Evolutionary conservation across 2,113 vertebrate species (phyloP), one percentile per base, ranked within the genome.

Genomic region (Spea multiplicata): DNA sequence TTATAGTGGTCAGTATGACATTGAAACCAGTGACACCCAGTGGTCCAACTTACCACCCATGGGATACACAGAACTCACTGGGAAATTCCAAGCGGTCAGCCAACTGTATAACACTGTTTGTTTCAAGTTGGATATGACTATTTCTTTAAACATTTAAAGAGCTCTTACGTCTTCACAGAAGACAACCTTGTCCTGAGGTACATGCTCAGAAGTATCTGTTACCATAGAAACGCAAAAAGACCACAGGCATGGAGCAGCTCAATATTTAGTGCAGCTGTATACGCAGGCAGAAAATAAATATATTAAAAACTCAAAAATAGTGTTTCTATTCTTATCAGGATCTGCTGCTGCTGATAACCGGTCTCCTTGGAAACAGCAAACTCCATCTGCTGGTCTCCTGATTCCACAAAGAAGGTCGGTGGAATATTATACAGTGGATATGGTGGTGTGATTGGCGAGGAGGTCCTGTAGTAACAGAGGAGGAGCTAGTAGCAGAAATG

Each of bases 181-280:
- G 86, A 83, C 3, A 66, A 76, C 0, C 3, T 75, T 0, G 0
- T 86, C 71, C 71, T 90, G 3, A 47, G 71, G 64, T 93, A 86
- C 84, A 79, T 74, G 0, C 47, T 92, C 6, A 53, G 82, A 83
- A 88, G 79, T 76, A 89, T 80, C 13, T 87, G 49, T 72, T 73
- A 1, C 85, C 88, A 2, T 84, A 80, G 14, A n/a, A 46, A 47
- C 65, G 30, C 3, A 59, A 8, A 68, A n/a, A 53, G 74, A 76
- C 52, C 67, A 13, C 64, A 76, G 74, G 74, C 68, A 68, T 57
- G 57, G 53, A 68, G 66, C 66, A 76, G 10, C 12, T 61, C 46
- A 30, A 48, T 46, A 76, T 68, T 45, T 3, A 30, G 47, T 49
- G 57, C 48, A 49, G 30, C 16, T 17, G 44, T 44, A 57, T 70